Conservation (phyloP, 1,140 invertebrate genomes). For the Lordiphosa collinella region DNA sequence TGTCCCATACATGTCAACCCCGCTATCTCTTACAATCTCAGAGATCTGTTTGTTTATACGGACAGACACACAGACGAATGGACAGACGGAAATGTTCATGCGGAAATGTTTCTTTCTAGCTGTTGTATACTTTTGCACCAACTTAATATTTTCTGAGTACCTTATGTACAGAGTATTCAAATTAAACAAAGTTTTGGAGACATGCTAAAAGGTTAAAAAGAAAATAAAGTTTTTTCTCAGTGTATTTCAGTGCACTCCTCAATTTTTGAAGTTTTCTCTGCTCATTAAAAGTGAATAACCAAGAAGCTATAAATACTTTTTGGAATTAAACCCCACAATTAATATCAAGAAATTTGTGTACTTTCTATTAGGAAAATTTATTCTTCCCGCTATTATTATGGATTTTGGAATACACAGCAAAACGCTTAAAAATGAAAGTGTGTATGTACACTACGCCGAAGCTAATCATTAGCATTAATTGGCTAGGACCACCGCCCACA, state of each 20-base stretch:
- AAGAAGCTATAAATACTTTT: constrained; percentile 28
- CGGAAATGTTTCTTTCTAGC: no score
- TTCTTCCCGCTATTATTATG: constrained; percentile 16
- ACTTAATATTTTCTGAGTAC: no score
- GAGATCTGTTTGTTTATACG: no score
- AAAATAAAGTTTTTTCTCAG: background rate
- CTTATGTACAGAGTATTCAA: no score
- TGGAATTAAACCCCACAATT: constrained; percentile 8
- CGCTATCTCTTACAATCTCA: no score
- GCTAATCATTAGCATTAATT: constrained; percentile 63
- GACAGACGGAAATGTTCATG: no score
- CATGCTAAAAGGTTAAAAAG: no score
- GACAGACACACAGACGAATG: no score
- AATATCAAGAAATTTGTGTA: background rate
- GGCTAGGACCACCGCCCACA: constrained; percentile 6
- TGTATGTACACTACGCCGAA: constrained; percentile 17
- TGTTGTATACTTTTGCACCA: no score
- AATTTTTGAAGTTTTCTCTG: constrained; percentile 42
- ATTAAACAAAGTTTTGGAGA: no score
- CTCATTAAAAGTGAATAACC: constrained; percentile 68
- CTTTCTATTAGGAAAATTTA: constrained; percentile 14
- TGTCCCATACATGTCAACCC: no score
- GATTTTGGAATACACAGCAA: constrained; percentile 15
- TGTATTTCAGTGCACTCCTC: constrained; percentile 1
- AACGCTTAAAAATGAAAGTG: background rate